Conservation (phyloP, 2,797 vertebrate species). For the Liparis tanakae region DNA sequence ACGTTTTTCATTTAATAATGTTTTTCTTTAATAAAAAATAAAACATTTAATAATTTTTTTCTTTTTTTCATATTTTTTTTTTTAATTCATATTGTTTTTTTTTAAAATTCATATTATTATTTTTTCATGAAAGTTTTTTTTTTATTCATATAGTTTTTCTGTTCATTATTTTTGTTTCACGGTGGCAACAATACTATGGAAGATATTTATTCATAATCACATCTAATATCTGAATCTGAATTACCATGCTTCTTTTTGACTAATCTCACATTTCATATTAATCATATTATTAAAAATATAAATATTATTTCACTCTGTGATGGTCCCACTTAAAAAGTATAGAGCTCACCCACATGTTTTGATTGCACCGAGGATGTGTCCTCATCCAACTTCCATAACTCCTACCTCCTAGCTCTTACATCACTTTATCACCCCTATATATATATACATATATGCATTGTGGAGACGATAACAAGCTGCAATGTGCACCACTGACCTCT, state of each 20-base stretch:
- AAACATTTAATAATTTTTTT: too few relatives aligned
- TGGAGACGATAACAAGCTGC: constrained; percentile 25
- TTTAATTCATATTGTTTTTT: too few relatives aligned
- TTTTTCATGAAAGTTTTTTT: too few relatives aligned
- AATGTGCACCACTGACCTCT: constrained; percentile 82
- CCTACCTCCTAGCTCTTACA: not conserved
- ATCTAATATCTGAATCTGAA: not conserved
- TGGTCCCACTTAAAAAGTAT: not conserved
- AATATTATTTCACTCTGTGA: too few relatives aligned
- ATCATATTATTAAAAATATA: not conserved
- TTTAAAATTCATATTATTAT: too few relatives aligned
- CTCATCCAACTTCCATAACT: not conserved
- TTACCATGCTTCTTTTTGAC: not conserved
- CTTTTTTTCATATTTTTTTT: not conserved
- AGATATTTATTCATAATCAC: not conserved
- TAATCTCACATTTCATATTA: not conserved
- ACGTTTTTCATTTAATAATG: too few relatives aligned
- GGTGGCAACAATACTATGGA: not conserved
- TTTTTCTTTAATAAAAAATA: too few relatives aligned
- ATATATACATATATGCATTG: not conserved
- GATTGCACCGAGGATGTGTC: not conserved
- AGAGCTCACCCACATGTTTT: not conserved
- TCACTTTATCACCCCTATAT: not conserved
- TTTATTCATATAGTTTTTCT: constrained; percentile 1
- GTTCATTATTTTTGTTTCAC: not conserved